phyloP scores from a whole-genome alignment of 2,797 vertebrate species.

The Pristis pectinata region DNA sequence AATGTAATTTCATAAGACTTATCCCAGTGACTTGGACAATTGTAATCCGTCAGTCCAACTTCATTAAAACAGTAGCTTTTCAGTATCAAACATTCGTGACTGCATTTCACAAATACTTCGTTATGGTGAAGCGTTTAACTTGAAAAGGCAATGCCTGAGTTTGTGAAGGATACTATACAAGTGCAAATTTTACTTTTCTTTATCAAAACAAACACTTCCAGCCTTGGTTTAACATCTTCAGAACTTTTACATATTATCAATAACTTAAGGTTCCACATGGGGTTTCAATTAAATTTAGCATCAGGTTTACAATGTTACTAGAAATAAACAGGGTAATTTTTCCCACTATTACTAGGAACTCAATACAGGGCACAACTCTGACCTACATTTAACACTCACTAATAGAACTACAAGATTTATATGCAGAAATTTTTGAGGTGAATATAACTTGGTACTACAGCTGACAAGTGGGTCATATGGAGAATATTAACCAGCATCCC shows the following conservation, averaged over 20 bases:
- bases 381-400: not conserved
- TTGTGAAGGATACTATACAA: not conserved
- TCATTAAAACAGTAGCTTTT: not conserved
- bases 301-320: not conserved
- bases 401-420: not conserved
- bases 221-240: not conserved
- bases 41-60: not conserved
- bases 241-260: not conserved
- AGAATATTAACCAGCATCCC: constrained; percentile 9
- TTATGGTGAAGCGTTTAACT: not conserved
- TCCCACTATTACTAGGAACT: not conserved
- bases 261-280: not conserved
- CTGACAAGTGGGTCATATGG: not conserved
- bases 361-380: not conserved
- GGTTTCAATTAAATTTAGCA: too few relatives aligned
- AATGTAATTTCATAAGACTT: not conserved
- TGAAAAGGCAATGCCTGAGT: not conserved
- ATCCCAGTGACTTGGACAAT: not conserved
- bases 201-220: not conserved
- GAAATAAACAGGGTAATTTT: not conserved
- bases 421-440: not conserved
- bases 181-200: not conserved
- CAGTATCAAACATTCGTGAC: not conserved
- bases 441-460: not conserved
- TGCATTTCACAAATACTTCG: not conserved